Conservation (phyloP, 2,888 invertebrate species). For the Cosmia pyralina region DNA sequence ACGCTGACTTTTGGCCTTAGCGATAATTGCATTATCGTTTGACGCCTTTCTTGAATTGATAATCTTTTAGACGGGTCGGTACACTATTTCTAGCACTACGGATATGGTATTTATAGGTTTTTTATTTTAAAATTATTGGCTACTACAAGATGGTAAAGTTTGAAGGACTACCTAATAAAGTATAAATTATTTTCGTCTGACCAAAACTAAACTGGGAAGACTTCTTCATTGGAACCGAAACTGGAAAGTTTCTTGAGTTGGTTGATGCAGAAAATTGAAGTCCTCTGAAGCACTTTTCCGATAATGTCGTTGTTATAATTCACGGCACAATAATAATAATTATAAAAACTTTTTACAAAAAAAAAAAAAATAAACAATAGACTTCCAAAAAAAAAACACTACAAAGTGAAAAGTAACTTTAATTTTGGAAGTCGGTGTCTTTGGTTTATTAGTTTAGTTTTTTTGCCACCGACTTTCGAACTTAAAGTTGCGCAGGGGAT, state of each 20-base stretch:
- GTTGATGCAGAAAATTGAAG: not conserved
- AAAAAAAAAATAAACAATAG: no score
- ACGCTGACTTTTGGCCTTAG: slow-evolving; percentile 7
- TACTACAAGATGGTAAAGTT: not conserved
- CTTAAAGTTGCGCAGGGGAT: no score
- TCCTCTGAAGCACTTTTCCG: not conserved
- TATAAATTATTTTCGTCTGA: not conserved
- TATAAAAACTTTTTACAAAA: no score
- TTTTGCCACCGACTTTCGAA: no score
- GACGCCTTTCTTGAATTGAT: slow-evolving; percentile 11
- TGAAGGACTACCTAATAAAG: not conserved
- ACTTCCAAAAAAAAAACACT: no score
- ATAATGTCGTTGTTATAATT: not conserved
- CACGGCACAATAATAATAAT: no score
- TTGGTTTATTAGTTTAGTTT: no score
- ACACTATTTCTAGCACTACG: not conserved
- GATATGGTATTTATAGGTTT: not conserved
- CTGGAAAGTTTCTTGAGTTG: not conserved
- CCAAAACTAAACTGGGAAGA: no score
- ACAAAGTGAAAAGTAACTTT: no score
- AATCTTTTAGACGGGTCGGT: not conserved
- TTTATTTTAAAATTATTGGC: not conserved
- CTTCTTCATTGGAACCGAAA: no score
- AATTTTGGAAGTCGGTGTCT: no score
- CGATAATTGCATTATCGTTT: not conserved